Base-by-base conservation (phyloP, 2,888 invertebrate species). In the Cerceris ruficornis region DNA sequence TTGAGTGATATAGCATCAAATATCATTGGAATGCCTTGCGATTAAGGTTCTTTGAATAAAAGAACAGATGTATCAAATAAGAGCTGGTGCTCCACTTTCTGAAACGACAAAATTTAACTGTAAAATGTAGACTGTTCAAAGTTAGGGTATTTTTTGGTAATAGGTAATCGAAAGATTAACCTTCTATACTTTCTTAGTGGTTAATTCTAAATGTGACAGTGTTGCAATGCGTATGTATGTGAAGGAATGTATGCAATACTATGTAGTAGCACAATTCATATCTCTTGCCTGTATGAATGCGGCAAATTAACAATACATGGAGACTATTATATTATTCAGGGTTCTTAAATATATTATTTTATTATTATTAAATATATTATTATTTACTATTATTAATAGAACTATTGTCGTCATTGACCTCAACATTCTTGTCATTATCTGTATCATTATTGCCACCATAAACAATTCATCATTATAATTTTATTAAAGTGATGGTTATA, bases 301-400 rank as follows among this genome's bases (percentile, higher is more conserved):
- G 80, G 84, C 80, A 85, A 80, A 86, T 84, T 83, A 88, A 88
- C 75, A 81, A 88, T 87, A 85, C 77, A 86, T 88, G 89, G 87
- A 84, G 85, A 88, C 78, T 88, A 88, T 81, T 88, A 87, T 88
- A 88, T 86, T 85, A 88, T 90, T 90, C 89, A 90, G 89, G 88
- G 88, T 90, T 89, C 84, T 87, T 82, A 86, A 87, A 83, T 87
- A 87, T 82, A 78, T 76, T 69, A 75, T 81, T 67, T 87, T 87
- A 86, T 88, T 87, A 71, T 68, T 68, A 68, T 73, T 65, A 57
- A 68, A 59, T 59, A 60, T 71, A 82, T 62, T 39, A 68, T 77
- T 77, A 62, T 71, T 70, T 66, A 77, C 57, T 62, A 75, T 43
- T 59, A 64, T 64, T 50, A 62, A 66, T 70, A 75, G 67, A 76